Evolutionary conservation across 1,140 invertebrate genomes (phyloP), one percentile per base, ranked within the genome.

Genomic region (Arion vulgaris): DNA sequence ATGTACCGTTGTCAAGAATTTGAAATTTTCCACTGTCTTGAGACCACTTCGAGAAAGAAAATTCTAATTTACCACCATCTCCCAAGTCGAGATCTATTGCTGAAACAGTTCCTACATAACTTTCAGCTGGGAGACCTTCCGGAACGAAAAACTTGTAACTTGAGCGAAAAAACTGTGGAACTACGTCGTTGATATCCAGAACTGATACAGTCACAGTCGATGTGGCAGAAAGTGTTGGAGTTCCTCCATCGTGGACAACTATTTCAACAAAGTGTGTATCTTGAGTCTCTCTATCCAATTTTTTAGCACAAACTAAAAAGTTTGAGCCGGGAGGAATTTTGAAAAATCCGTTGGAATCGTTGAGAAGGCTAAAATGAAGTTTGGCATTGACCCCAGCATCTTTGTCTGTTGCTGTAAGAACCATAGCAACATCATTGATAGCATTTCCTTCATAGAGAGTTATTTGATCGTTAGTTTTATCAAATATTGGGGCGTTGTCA

Each of bases 401-500:
- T 4, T 95, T 93, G 93, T 99, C 98, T 5, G 96, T 97, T 15
- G 97, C 98, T 0, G 96, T 96, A 2, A 98, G 83, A 38, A 86
- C 69, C 49, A 85, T 79, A n/a, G 88, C 82, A 36, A 83, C 83
- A 34, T 86, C 84, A 7, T 86, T 86, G 36, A 85, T 73, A 34
- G 83, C 69, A 49, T 85, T 83, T n/a, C 87, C 87, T 81, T 89
- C 88, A 1, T 68, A 34, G 36, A 89, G 72, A 13, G 73, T 39
- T 34, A 85, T 74, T 28, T 83, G 85, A 79, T 98, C 87, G 82
- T 85, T 81, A 85, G 95, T 96, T 89, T 97, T 95, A 89, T 97
- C 96, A 92, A 99, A 99, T 72, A 97, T 94, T 0, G 97, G 97
- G 74, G 96, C 96, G 91, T 99, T 98, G 93, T 99, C 98, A 92